A percentile compares a stretch with the other conserved stretches of the same genome.
Evolutionary conservation across 2,113 vertebrate genomes (phyloP).

Genomic region (Boleophthalmus pectinirostris): DNA sequence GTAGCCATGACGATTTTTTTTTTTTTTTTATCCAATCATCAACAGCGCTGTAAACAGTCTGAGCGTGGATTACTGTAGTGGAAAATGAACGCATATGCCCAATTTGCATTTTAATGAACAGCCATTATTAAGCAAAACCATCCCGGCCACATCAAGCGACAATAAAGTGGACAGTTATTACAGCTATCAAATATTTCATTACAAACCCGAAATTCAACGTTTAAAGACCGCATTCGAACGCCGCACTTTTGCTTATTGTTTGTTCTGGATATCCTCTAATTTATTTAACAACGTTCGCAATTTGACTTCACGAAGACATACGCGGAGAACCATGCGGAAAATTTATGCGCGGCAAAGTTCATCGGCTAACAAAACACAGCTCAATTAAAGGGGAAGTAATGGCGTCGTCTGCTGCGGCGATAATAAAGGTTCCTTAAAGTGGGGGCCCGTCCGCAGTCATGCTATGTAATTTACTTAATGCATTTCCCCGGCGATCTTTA

Average conservation of each 20-base stretch:
- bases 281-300: constrained; percentile 49
- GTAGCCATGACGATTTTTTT: constrained; percentile 25
- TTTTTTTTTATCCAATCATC: constrained; percentile 17
- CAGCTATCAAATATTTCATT: constrained; percentile 47
- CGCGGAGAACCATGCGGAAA: constrained; percentile 68
- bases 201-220: constrained; percentile 26
- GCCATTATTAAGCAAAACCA: constrained; percentile 72
- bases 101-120: constrained; percentile 80
- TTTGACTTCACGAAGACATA: constrained; percentile 28
- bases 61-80: constrained; percentile 72
- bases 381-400: constrained; percentile 80
- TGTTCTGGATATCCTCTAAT: constrained; percentile 1
- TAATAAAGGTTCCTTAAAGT: constrained; percentile 76
- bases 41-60: constrained; percentile 62
- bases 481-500: constrained; percentile 81
- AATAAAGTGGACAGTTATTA: constrained; percentile 50
- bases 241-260: neutral
- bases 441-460: constrained; percentile 70
- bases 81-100: constrained; percentile 78
- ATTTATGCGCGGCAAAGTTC: constrained; percentile 73
- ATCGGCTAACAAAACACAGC: constrained; percentile 71
- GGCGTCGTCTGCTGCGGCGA: constrained; percentile 51
- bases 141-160: constrained; percentile 48
- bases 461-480: constrained; percentile 81
- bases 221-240: constrained; percentile 8